Conservation (phyloP, 2,797 vertebrate genomes). For the Potorous gilbertii region DNA sequence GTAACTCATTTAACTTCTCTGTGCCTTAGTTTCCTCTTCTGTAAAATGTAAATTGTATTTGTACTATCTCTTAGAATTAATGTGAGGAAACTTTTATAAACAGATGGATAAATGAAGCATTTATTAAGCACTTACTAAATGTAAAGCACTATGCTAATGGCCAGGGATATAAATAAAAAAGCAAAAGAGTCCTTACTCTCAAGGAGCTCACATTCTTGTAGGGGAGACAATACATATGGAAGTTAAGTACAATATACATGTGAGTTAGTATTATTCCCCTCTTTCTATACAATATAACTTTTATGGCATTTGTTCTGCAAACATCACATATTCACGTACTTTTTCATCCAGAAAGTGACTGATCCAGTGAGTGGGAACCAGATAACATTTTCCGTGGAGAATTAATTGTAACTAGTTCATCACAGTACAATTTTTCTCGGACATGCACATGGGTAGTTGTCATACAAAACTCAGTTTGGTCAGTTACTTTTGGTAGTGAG, state of each 20-base stretch:
- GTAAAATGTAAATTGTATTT: slow-evolving; percentile 2
- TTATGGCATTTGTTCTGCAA: background rate
- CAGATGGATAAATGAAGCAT: background rate
- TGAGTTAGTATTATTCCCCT: background rate
- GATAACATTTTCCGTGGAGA: background rate
- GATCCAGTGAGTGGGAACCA: background rate
- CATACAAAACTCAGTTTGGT: background rate
- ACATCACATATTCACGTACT: background rate
- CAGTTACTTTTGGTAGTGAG: background rate
- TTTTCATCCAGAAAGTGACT: background rate
- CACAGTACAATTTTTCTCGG: background rate
- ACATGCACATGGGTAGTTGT: background rate
- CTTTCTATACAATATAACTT: background rate
- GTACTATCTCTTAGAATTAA: background rate
- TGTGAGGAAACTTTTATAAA: background rate
- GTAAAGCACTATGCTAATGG: too few species aligned
- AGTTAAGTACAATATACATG: background rate
- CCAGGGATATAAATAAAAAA: too few species aligned
- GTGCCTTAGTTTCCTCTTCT: slow-evolving; percentile 8
- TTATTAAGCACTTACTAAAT: background rate
- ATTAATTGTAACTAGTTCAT: background rate
- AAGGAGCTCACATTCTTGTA: background rate
- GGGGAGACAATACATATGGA: background rate
- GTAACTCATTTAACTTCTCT: background rate
- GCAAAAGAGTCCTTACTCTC: background rate